Evolutionary conservation across 2,888 invertebrate species (phyloP).

Genomic region (Imbricaverruca yamaguchii): DNA sequence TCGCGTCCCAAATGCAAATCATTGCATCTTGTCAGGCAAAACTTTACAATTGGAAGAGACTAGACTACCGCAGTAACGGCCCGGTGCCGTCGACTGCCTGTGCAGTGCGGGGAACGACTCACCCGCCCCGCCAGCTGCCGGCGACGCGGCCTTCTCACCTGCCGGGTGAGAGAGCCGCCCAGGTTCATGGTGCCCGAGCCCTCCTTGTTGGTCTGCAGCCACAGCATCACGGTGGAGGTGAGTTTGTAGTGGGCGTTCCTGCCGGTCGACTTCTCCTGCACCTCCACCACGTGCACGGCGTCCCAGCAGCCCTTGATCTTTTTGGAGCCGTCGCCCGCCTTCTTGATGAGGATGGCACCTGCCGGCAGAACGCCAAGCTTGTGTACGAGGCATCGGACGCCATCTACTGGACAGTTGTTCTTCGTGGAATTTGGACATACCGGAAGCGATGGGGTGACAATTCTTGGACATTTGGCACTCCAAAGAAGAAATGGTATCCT

Average conservation of each 20-base stretch:
- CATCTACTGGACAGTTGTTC: too few relatives aligned
- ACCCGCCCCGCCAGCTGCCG: background rate
- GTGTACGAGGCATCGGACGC: too few relatives aligned
- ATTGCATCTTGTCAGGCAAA: too few relatives aligned
- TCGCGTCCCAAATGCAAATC: too few relatives aligned
- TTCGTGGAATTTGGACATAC: too few relatives aligned
- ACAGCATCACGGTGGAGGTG: constrained; percentile 97
- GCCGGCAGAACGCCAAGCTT: constrained; percentile 38
- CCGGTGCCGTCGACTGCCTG: too few relatives aligned
- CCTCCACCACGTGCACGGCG: constrained; percentile 98
- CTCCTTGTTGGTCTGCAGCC: constrained; percentile 95
- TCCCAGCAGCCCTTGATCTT: constrained; percentile 99
- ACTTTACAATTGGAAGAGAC: too few relatives aligned
- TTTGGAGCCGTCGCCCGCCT: constrained; percentile 95
- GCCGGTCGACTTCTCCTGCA: constrained; percentile 90
- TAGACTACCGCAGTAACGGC: too few relatives aligned
- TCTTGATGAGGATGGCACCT: constrained; percentile 96
- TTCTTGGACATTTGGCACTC: too few relatives aligned
- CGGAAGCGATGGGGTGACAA: too few relatives aligned
- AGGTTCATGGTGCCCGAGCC: constrained; percentile 98
- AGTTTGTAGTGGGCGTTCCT: constrained; percentile 95
- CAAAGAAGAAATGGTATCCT: too few relatives aligned
- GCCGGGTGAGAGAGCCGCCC: constrained; percentile 94
- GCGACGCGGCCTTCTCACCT: constrained; percentile 50
- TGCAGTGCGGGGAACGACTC: background rate